Evolutionary conservation across 2,797 vertebrate species (phyloP).

Genomic region (Enteromius unitaeniatus): DNA sequence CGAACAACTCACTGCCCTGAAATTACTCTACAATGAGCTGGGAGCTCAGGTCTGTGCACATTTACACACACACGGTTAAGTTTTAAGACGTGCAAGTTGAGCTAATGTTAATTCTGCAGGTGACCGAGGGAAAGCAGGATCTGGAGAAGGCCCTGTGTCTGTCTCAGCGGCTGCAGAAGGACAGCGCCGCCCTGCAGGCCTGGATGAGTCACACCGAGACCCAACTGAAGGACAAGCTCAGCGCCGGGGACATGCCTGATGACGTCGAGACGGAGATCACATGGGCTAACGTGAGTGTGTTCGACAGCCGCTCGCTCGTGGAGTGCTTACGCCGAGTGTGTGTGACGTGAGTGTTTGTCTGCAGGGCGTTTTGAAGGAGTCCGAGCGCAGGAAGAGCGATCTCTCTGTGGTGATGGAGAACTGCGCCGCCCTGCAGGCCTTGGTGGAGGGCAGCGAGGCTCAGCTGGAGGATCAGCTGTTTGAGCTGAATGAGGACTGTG

Average conservation of each 20-base stretch:
- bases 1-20: conserved; percentile 92
- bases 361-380: conserved; percentile 90
- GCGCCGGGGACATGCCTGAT: conserved; percentile 83
- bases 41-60: conserved; percentile 88
- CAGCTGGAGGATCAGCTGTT: conserved; percentile 87
- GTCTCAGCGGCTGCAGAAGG: conserved; percentile 87
- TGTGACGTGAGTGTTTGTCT: conserved; percentile 21
- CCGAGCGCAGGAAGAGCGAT: conserved; percentile 87
- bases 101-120: conserved; percentile 65
- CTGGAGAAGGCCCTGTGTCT: conserved; percentile 90
- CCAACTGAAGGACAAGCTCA: conserved; percentile 87
- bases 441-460: conserved; percentile 87
- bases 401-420: conserved; percentile 86
- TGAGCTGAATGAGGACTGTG: conserved; percentile 88
- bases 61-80: background rate
- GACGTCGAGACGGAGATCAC: conserved; percentile 90
- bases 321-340: background rate
- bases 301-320: background rate
- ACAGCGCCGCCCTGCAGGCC: conserved; percentile 82
- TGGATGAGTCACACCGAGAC: conserved; percentile 86
- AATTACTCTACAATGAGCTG: conserved; percentile 95
- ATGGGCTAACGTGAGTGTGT: conserved; percentile 90
- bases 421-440: conserved; percentile 84
- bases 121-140: conserved; percentile 96
- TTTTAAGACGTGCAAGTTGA: too few species aligned